A percentile compares a stretch with the other conserved stretches of the same genome.
These are phyloP conservation scores for Patella caerulea DNA, from an alignment of 2,888 invertebrate genomes.

Conservation along the genomic window DNA sequence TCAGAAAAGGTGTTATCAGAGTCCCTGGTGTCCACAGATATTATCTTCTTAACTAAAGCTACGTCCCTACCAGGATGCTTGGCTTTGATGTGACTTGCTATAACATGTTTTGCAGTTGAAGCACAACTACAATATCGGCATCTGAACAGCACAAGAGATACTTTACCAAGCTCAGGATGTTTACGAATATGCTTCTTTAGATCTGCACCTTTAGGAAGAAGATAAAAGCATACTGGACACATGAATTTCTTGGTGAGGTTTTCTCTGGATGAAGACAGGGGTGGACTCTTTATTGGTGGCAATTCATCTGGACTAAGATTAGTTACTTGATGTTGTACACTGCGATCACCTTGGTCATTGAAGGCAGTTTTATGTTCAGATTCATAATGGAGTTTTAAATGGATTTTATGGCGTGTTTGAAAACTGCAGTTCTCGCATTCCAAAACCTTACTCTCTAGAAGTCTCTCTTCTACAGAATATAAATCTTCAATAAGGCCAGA, in stretches of 20 bases:
- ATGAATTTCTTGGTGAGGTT: slow-evolving; percentile 40
- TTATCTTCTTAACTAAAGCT: slow-evolving; percentile 39
- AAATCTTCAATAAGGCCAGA: slow-evolving; percentile 25
- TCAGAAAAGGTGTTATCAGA: slow-evolving; percentile 43
- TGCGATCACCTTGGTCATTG: not conserved
- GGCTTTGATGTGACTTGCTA: slow-evolving; percentile 42
- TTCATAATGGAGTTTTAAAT: slow-evolving; percentile 39
- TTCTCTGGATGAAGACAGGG: slow-evolving; percentile 19
- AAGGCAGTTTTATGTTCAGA: slow-evolving; percentile 31
- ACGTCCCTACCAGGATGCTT: slow-evolving; percentile 46
- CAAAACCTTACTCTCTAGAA: slow-evolving; percentile 37
- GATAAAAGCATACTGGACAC: slow-evolving; percentile 42
- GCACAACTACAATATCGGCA: slow-evolving; percentile 43
- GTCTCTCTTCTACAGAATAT: slow-evolving; percentile 34
- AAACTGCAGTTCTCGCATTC: slow-evolving; percentile 41
- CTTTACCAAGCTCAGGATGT: slow-evolving; percentile 43
- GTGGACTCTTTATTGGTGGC: not conserved
- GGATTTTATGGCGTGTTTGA: slow-evolving; percentile 42
- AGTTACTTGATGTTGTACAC: slow-evolving; percentile 1
- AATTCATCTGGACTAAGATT: slow-evolving; percentile 2
- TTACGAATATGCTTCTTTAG: slow-evolving; percentile 40
- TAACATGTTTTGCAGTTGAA: slow-evolving; percentile 40
- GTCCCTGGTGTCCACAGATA: slow-evolving; percentile 39
- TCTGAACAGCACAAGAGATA: slow-evolving; percentile 39
- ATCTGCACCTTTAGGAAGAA: slow-evolving; percentile 41